Evolutionary conservation across 1,140 invertebrate genomes (phyloP).

Genomic region (Spodoptera frugiperda): DNA sequence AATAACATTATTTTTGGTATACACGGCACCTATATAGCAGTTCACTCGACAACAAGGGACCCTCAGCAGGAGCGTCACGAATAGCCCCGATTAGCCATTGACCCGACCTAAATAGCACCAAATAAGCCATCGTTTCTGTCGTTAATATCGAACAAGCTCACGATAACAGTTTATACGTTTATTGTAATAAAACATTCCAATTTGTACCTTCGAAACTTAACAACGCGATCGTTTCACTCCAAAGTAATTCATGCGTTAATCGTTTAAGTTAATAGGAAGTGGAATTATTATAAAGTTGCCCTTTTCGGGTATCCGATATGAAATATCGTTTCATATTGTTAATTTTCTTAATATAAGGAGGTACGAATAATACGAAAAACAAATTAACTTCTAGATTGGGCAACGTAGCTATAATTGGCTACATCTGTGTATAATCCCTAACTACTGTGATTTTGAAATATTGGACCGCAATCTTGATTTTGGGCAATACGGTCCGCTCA

Average conservation of each 20-base stretch:
- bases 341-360: no score
- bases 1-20: conserved; percentile 31
- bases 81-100: conserved; percentile 62
- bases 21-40: conserved; percentile 35
- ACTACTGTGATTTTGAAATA: no score
- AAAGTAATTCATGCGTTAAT: conserved; percentile 33
- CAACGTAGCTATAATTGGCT: no score
- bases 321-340: no score
- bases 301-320: not conserved
- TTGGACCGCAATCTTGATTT: no score
- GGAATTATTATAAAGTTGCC: conserved; percentile 5
- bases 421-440: no score
- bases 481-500: no score
- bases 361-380: no score
- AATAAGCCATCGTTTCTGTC: conserved; percentile 60
- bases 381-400: no score
- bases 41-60: conserved; percentile 40
- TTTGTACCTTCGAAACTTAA: conserved; percentile 51
- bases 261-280: conserved; percentile 7
- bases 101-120: conserved; percentile 65
- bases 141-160: conserved; percentile 61
- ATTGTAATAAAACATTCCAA: conserved; percentile 53
- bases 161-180: conserved; percentile 57
- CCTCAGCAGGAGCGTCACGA: conserved; percentile 55
- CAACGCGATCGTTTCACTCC: conserved; percentile 32